phyloP scores from a whole-genome alignment of 1,140 invertebrate genomes.

The Trissolcus basalis region DNA sequence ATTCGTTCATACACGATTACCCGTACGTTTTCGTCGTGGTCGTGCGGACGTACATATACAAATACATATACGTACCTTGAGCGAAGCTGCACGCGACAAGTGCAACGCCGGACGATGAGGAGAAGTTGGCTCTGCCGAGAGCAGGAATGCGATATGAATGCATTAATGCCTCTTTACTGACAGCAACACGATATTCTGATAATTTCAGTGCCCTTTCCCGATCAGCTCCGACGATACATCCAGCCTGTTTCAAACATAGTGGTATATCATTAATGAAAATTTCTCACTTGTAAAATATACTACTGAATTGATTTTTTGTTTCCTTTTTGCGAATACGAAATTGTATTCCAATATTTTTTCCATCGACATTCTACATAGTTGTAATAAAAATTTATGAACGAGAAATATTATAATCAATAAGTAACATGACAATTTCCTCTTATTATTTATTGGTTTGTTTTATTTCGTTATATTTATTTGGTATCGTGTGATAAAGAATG shows the following conservation, averaged over 20 bases:
- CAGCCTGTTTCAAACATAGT: not conserved
- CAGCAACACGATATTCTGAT: slow-evolving; percentile 69
- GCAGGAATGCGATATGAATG: slow-evolving; percentile 71
- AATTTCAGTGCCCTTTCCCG: slow-evolving; percentile 61
- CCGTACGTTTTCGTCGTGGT: slow-evolving; percentile 1
- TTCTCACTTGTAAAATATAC: not conserved
- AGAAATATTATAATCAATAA: no score
- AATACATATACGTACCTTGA: slow-evolving; percentile 29
- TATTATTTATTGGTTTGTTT: no score
- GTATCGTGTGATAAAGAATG: no score
- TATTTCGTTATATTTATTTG: no score
- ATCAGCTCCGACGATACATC: slow-evolving; percentile 44
- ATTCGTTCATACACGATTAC: slow-evolving; percentile 33
- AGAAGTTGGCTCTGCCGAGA: slow-evolving; percentile 57
- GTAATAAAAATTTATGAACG: no score
- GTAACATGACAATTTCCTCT: no score
- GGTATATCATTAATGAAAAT: slow-evolving; percentile 2
- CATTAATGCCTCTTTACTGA: slow-evolving; percentile 71
- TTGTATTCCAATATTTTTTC: no score
- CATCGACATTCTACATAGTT: no score
- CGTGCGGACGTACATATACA: slow-evolving; percentile 26
- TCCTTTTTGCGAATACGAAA: no score
- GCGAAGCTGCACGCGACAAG: slow-evolving; percentile 52
- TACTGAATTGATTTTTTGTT: no score
- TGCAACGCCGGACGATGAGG: slow-evolving; percentile 48